phyloP scores from a whole-genome alignment of 2,888 invertebrate genomes.

The Orthosia incerta region DNA sequence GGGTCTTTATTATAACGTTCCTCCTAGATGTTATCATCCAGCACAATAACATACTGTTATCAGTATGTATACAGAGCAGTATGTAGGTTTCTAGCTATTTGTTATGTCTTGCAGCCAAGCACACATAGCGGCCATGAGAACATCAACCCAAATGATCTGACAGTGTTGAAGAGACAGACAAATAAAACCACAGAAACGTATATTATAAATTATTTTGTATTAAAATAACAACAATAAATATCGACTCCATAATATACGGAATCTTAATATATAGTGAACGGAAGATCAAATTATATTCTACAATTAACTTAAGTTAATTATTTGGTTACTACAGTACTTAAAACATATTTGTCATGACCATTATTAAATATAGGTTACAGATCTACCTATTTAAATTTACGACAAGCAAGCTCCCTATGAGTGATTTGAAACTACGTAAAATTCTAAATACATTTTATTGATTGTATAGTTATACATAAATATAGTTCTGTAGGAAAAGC shows the following conservation, averaged over 20 bases:
- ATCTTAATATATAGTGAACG: slow-evolving; percentile 66
- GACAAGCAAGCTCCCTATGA: slow-evolving; percentile 28
- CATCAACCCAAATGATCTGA: too few relatives aligned
- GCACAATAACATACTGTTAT: slow-evolving; percentile 47
- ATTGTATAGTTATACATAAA: slow-evolving; percentile 24
- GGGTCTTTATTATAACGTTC: slow-evolving; percentile 4
- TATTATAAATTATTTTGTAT: slow-evolving; percentile 71
- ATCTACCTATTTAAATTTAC: slow-evolving; percentile 65
- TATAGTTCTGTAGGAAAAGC: slow-evolving; percentile 29
- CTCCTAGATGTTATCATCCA: slow-evolving; percentile 36
- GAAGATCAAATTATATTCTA: slow-evolving; percentile 61
- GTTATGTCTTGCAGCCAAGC: not conserved
- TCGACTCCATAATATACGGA: slow-evolving; percentile 88
- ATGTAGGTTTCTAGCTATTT: slow-evolving; percentile 20
- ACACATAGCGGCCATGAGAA: not conserved
- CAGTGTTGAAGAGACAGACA: slow-evolving; percentile 12
- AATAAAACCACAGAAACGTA: slow-evolving; percentile 49
- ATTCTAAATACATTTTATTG: slow-evolving; percentile 12
- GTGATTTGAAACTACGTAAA: slow-evolving; percentile 34
- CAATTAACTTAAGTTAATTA: slow-evolving; percentile 78
- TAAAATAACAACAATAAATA: slow-evolving; percentile 86
- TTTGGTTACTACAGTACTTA: slow-evolving; percentile 79
- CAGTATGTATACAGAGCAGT: slow-evolving; percentile 33
- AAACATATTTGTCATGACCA: slow-evolving; percentile 84
- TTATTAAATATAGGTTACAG: slow-evolving; percentile 71